phyloP scores from a whole-genome alignment of 2,797 vertebrate genomes.

The Myripristis murdjan region DNA sequence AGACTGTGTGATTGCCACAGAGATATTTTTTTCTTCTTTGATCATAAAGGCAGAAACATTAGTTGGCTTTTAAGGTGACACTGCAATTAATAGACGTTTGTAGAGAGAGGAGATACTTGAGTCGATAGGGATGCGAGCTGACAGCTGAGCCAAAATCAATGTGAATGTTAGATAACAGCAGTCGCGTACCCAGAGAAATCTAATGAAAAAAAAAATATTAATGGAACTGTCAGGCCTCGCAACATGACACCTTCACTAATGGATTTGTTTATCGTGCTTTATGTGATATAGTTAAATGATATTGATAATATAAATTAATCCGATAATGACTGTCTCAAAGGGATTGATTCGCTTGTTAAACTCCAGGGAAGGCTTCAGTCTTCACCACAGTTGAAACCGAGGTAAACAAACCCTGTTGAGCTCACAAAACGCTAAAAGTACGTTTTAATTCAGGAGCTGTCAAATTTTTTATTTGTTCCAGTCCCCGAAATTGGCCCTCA shows the following conservation, averaged over 20 bases:
- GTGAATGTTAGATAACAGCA: background rate
- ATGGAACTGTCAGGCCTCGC: background rate
- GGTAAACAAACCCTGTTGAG: background rate
- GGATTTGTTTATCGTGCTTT: no score
- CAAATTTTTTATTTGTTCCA: no score
- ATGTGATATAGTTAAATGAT: no score
- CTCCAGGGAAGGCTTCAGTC: background rate
- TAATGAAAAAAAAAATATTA: background rate
- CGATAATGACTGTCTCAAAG: background rate
- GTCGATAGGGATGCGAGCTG: background rate
- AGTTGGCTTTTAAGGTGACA: background rate
- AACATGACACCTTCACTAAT: background rate
- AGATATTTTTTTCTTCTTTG: background rate
- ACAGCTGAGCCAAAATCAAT: background rate
- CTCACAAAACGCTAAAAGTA: background rate
- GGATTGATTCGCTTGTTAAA: background rate
- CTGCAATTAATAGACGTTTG: background rate
- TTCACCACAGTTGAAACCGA: background rate
- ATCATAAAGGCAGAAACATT: background rate
- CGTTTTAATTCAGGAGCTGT: slow-evolving; percentile 8
- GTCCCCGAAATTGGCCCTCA: no score
- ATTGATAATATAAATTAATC: no score
- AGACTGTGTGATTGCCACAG: background rate
- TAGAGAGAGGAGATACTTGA: background rate
- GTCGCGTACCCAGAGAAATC: background rate